Evolutionary conservation across 2,113 vertebrate genomes (phyloP), one percentile per base, ranked within the genome.

Genomic region (Python bivittatus): DNA sequence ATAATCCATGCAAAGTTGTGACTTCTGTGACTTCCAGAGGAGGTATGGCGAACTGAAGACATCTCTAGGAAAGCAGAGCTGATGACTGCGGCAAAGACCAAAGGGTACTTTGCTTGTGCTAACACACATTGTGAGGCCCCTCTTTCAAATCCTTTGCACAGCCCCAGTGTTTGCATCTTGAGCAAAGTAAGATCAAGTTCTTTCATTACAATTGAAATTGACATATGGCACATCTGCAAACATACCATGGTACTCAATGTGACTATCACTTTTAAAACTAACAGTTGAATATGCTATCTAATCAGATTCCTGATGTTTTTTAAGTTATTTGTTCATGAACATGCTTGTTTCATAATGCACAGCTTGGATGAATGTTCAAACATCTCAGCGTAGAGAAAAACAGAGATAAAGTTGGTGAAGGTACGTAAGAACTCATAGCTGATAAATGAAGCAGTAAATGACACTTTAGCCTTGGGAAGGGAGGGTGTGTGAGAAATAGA

Each of bases 291-390:
- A 27, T 61, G 57, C n/a, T 42, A 54, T 53, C 8, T 61, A 92
- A 84, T 85, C 25, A 84, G 84, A 27, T 22, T 48, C 57, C 20
- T 84, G 20, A 91, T 90, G 20, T 58, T 64, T 89, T 7, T 0
- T 48, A 92, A 93, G 25, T 95, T 84, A 79, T 85, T 91, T 58
- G 27, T 88, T 90, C 89, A 79, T 85, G 88, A 93, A 93, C 91
- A 83, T 90, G 1, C 6, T 92, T 93, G n/a, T 86, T 90, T 93
- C 87, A 68, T 91, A 29, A 33, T 56, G 84, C 57, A 91, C 17
- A 86, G 17, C 7, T 92, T 1, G 2, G 11, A 48, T 15, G 10
- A 91, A 0, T 88, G 92, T 88, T 53, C 56, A 9, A 33, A 92
- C 58, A 92, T 57, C n/a, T 96, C n/a, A 0, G 6, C 38, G 68